Evolutionary conservation across 2,888 invertebrate genomes (phyloP).

Genomic region (Drosophila neotestacea): DNA sequence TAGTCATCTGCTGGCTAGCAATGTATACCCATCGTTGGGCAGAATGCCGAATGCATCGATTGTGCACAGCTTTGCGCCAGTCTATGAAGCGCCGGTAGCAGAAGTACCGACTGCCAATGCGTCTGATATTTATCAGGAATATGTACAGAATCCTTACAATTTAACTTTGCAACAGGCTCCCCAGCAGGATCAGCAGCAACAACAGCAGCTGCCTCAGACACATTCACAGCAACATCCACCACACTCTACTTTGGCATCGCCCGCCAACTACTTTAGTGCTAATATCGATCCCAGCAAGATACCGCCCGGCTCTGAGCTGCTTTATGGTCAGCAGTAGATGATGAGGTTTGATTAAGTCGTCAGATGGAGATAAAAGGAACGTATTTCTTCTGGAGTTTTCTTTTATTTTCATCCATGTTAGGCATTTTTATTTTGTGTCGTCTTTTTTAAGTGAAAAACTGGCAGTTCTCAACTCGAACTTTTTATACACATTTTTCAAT

Average conservation of each 20-base stretch:
- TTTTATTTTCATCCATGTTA: slow-evolving; percentile 16
- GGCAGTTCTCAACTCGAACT: slow-evolving; percentile 3
- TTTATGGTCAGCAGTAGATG: slow-evolving; percentile 86
- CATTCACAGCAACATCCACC: slow-evolving; percentile 56
- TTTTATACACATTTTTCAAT: slow-evolving; percentile 21
- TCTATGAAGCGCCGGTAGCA: slow-evolving; percentile 59
- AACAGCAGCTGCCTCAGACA: slow-evolving; percentile 10
- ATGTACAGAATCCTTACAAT: slow-evolving; percentile 85
- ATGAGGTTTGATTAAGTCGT: slow-evolving; percentile 14
- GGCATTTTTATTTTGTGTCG: slow-evolving; percentile 45
- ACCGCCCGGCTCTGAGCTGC: slow-evolving; percentile 88
- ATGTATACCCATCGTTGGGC: slow-evolving; percentile 83
- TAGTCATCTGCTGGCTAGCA: slow-evolving; percentile 79
- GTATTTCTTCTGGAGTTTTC: slow-evolving; percentile 2
- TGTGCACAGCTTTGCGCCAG: slow-evolving; percentile 84
- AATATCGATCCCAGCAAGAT: slow-evolving; percentile 86
- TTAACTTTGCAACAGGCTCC: slow-evolving; percentile 82
- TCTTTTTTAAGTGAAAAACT: slow-evolving; percentile 27
- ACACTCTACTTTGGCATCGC: slow-evolving; percentile 82
- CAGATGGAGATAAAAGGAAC: slow-evolving; percentile 1
- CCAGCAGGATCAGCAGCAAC: slow-evolving; percentile 63
- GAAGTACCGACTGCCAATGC: slow-evolving; percentile 25
- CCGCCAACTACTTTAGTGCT: slow-evolving; percentile 89
- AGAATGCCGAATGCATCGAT: slow-evolving; percentile 81
- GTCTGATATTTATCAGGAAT: slow-evolving; percentile 84